Evolutionary conservation across 2,888 invertebrate species (phyloP), one percentile per base, ranked within the genome.

Genomic region (Drosophila kambysellisi): DNA sequence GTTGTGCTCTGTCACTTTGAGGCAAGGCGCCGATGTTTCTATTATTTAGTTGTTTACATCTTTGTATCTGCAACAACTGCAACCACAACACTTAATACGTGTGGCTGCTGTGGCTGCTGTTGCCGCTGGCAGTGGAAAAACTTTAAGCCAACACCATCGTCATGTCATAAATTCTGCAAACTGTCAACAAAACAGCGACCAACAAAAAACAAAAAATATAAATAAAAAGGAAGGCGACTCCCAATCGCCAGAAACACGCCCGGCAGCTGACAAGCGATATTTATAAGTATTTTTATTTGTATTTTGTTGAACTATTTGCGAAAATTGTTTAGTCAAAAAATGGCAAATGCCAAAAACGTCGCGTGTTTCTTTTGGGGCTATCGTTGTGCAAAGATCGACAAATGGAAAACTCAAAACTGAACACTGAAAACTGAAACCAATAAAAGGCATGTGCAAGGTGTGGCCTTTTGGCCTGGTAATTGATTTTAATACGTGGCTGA

Each of bases 81-180:
- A 66, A 63, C 74, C 62, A 52, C 66, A 32, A 30, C 52, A 66
- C n/a, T 66, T 52, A 56, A 67, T 53, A 59, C 46, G 46, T 58
- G 51, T 58, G 37, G n/a, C 48, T 32, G 67, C 15, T 12, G 65
- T 46, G 57, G 15, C 41, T 57, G 41, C 53, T 62, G 54, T 62
- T 76, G 76, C 76, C 50, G 20, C 43, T 60, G 67, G 62, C 67
- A 3, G 20, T 50, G 57, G 51, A 85, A 79, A 81, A 73, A 75
- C 71, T 67, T 74, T 62, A 83, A 74, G 81, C 79, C 83, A 74
- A 74, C 76, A 72, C 79, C 82, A 72, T 39, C 66, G 72, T 46
- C 72, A 83, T 68, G 83, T 87, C 87, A 87, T 87, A 87, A 87
- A 87, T 87, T 87, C 81, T 67, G 61, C 77, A 69, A 72, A 80